Percentiles rank a stretch among this genome's conserved stretches.
Evolutionary conservation across 30 jellyfish, hydroid and myxozoan species (phyloP).

Genomic region (Chrysaora quinquecirrha): DNA sequence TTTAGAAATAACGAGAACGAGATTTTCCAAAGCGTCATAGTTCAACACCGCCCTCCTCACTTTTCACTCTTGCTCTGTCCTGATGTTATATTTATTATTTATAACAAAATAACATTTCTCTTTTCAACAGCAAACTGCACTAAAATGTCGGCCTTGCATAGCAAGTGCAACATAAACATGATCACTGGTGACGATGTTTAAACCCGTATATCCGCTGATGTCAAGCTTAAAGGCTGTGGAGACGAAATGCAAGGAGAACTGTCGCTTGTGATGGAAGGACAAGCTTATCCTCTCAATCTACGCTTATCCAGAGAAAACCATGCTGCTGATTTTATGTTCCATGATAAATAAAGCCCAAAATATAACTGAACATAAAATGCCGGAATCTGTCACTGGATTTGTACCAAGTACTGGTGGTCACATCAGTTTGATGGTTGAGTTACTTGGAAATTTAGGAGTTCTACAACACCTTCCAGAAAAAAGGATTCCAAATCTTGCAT

Average conservation of each 20-base stretch:
- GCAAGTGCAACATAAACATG: constrained; percentile 1
- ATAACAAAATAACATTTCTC: not conserved
- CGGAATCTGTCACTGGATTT: not conserved
- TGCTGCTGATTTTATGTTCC: not conserved
- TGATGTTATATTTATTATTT: not conserved
- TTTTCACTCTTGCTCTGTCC: no score
- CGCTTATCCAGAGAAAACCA: not conserved
- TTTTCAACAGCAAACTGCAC: constrained; percentile 20
- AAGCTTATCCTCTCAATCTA: not conserved
- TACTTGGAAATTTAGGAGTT: no score
- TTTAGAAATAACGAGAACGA: no score
- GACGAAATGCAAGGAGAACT: not conserved
- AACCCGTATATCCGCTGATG: not conserved
- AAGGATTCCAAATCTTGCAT: no score
- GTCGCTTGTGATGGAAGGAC: constrained; percentile 10
- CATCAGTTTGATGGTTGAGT: not conserved
- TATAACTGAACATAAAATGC: not conserved
- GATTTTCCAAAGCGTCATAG: no score
- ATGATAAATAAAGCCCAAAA: not conserved
- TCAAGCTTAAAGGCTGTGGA: constrained; percentile 5
- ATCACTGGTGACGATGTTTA: constrained; percentile 10
- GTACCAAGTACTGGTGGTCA: constrained; percentile 19
- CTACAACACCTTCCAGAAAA: no score
- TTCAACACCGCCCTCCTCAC: no score
- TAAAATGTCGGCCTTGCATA: not conserved